Evolutionary conservation across 2,113 vertebrate species (phyloP).

Genomic region (Phocoena phocoena): DNA sequence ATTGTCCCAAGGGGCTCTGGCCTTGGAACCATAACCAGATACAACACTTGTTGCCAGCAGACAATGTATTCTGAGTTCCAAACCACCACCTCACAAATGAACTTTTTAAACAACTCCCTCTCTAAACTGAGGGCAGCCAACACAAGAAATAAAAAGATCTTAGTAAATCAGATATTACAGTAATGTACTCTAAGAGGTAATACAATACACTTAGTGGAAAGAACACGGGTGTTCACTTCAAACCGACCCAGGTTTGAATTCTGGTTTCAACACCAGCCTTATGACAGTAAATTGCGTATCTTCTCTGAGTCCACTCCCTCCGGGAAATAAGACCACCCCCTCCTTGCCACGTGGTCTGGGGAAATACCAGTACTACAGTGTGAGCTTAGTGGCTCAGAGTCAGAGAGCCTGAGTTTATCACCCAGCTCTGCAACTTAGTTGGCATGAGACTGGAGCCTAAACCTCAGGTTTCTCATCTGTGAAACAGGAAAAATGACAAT

Average conservation of each 20-base stretch:
- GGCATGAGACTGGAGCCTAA: background rate
- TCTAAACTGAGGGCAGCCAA: background rate
- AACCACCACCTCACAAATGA: background rate
- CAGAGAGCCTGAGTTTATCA: background rate
- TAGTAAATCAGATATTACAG: constrained; percentile 36
- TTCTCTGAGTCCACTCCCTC: background rate
- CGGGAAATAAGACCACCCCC: background rate
- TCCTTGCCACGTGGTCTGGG: background rate
- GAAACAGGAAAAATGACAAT: background rate
- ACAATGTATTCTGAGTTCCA: background rate
- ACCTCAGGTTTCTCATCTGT: constrained; percentile 15
- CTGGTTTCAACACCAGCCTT: background rate
- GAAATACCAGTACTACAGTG: background rate
- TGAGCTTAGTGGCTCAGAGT: background rate
- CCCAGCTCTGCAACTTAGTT: background rate
- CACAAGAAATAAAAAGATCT: constrained; percentile 37
- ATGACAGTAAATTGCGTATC: background rate
- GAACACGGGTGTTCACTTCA: constrained; percentile 1
- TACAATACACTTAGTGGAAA: background rate
- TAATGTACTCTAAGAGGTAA: constrained; percentile 17
- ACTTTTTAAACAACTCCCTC: background rate
- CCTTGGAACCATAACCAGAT: background rate
- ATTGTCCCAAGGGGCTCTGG: background rate
- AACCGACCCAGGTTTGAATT: background rate
- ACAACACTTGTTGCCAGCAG: background rate